These are phyloP conservation scores for Stratiolaelaps scimitus DNA, from an alignment of 1,140 invertebrate species.

Conservation along the genomic window DNA sequence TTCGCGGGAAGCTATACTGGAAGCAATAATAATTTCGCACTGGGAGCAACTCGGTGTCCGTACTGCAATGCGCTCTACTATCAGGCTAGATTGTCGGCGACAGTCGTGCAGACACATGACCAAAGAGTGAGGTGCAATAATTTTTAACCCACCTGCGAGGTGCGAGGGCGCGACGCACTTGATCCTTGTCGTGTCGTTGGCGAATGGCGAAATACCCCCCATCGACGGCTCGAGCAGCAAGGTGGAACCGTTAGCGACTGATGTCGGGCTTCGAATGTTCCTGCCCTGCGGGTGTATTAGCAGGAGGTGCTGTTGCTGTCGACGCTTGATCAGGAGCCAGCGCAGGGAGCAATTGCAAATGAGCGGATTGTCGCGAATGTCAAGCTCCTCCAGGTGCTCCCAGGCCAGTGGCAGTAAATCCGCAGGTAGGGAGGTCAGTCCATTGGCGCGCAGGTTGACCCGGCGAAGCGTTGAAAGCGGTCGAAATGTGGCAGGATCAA, in stretches of 20 bases:
- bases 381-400: slow-evolving; percentile 58
- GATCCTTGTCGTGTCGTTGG: slow-evolving; percentile 27
- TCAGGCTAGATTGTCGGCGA: neutral
- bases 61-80: neutral
- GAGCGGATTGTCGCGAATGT: slow-evolving; percentile 67
- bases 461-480: slow-evolving; percentile 62
- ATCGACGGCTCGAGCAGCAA: neutral
- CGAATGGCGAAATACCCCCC: neutral
- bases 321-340: slow-evolving; percentile 48
- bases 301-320: slow-evolving; percentile 4
- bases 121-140: neutral
- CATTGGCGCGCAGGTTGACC: slow-evolving; percentile 63
- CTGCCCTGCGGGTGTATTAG: neutral
- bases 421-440: slow-evolving; percentile 57
- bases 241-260: neutral
- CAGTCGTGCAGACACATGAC: neutral
- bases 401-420: slow-evolving; percentile 53
- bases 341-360: slow-evolving; percentile 63
- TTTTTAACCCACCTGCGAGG: neutral
- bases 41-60: neutral
- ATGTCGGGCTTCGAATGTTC: neutral
- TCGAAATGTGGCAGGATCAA: slow-evolving; percentile 60
- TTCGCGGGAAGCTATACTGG: neutral
- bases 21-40: neutral
- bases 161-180: slow-evolving; percentile 26